Evolutionary conservation across 2,888 invertebrate genomes (phyloP), one percentile per base, ranked within the genome.

Genomic region (Eupithecia subfuscata): DNA sequence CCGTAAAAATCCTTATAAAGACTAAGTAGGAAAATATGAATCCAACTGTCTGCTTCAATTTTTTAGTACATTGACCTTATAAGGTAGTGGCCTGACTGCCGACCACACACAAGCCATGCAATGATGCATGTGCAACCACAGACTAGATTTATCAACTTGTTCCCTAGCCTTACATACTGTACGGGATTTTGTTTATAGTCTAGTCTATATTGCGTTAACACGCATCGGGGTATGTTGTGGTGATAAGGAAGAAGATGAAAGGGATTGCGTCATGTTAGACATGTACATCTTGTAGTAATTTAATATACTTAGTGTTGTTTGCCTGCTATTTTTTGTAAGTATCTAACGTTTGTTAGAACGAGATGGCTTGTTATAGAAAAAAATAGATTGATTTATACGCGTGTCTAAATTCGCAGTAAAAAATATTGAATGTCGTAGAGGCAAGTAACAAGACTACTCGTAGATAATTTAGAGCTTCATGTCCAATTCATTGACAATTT

Each of bases 61-160:
- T 86, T 86, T 83, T 82, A 83, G 82, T 82, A 75, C 81, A 81
- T 63, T 78, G 78, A 80, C 84, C 85, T 80, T 84, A 84, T 84
- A 84, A 68, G 84, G 84, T 77, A 72, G 18, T 64, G 9, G 30
- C 34, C 80, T 74, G 87, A 84, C 89, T 48, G 52, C 52, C 72
- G 77, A 77, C 77, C 89, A 89, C 90, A 90, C 89, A 85, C 86
- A 82, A 78, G 52, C 71, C 69, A 64, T 64, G 81, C 84, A 82
- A 85, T 87, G 89, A 88, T 86, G 85, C 84, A 87, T 87, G 84
- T 83, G 80, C 78, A 82, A 81, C 84, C 86, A 86, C 86, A 83
- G 81, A 79, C 80, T 80, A 87, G 89, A 92, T 91, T 91, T 90
- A 91, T 90, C 83, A 81, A 79, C 75, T 80, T 89, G 89, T 89